Conservation (phyloP, 53 echinoderm and acorn worm species). For the Holothuria leucospilota region DNA sequence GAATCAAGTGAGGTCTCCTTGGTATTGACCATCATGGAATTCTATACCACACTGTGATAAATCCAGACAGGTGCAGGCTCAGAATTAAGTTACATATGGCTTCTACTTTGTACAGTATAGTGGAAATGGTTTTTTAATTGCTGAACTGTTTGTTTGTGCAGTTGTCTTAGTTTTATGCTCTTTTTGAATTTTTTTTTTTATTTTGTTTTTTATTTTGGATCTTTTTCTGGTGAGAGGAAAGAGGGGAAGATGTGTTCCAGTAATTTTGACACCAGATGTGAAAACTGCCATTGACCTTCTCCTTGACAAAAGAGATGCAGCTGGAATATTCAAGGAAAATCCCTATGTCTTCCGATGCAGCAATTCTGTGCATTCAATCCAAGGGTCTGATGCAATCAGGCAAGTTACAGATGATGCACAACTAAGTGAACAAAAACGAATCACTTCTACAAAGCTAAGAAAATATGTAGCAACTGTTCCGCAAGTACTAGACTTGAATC, state of each 20-base stretch:
- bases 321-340: background rate
- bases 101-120: too few relatives aligned
- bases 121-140: too few relatives aligned
- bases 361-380: conserved; percentile 1
- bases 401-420: background rate
- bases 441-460: background rate
- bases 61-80: too few relatives aligned
- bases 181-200: background rate
- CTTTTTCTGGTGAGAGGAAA: conserved; percentile 12
- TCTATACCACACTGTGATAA: too few relatives aligned
- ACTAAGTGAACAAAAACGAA: background rate
- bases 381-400: conserved; percentile 11
- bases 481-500: background rate
- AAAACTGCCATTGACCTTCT: conserved; percentile 5
- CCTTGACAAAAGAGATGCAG: background rate
- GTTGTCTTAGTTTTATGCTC: too few relatives aligned
- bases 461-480: conserved; percentile 5
- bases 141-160: too few relatives aligned
- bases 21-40: too few relatives aligned
- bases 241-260: conserved; percentile 2
- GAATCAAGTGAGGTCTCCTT: too few relatives aligned
- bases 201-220: background rate
- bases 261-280: conserved; percentile 13
- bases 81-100: too few relatives aligned
- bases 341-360: background rate